Conservation (phyloP, 53 echinoderm and acorn worm species). For the Actinopyga echinites region DNA sequence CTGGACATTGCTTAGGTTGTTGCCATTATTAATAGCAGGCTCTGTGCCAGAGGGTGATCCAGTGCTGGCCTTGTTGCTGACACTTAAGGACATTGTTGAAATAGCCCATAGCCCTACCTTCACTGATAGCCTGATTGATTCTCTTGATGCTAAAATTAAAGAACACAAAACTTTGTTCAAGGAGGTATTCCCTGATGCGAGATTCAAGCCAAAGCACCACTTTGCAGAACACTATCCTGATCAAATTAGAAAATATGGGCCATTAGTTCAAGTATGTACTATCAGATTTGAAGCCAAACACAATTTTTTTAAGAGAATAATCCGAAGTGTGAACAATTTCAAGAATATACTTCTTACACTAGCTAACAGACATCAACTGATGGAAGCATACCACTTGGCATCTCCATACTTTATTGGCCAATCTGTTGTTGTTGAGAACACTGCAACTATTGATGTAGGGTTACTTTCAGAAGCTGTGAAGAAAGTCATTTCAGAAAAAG, state of each 20-base stretch:
- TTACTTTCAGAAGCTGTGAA: constrained; percentile 1
- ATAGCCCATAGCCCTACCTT: neutral
- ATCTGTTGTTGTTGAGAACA: neutral
- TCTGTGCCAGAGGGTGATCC: constrained; percentile 34
- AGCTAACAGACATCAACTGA: neutral
- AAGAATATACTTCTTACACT: constrained; percentile 13
- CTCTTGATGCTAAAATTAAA: constrained; percentile 16
- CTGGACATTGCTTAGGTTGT: neutral
- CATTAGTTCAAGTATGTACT: neutral
- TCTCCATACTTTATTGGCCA: constrained; percentile 4
- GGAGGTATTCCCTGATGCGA: neutral
- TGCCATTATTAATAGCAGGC: constrained; percentile 28
- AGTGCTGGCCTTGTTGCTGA: constrained; percentile 21
- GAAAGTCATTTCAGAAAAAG: neutral
- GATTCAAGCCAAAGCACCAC: constrained; percentile 28
- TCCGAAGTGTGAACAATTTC: neutral
- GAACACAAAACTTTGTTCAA: constrained; percentile 6
- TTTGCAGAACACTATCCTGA: constrained; percentile 2
- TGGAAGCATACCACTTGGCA: neutral
- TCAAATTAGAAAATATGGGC: neutral
- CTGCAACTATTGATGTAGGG: neutral
- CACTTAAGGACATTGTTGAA: neutral
- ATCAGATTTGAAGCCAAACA: constrained; percentile 12
- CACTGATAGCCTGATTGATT: constrained; percentile 1
- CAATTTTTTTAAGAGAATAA: constrained; percentile 12